Conservation (phyloP, 2,888 invertebrate genomes). For the Parapristionchus giblindavisi region DNA sequence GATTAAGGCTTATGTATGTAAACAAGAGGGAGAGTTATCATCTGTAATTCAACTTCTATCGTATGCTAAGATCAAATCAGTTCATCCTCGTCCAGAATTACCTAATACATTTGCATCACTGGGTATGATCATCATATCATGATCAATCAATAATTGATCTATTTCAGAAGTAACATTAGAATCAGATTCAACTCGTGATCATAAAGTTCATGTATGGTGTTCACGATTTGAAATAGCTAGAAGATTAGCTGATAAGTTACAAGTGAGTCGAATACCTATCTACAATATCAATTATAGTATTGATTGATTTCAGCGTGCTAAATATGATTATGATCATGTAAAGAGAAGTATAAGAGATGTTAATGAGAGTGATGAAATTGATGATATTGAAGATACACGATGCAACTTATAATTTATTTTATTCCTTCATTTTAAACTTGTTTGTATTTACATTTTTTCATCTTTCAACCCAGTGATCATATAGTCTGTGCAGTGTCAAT, state of each 20-base stretch:
- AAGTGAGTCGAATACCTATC: not conserved
- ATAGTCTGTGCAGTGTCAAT: no score
- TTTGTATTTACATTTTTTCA: no score
- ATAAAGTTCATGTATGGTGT: constrained; percentile 53
- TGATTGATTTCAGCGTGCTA: constrained; percentile 50
- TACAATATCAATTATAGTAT: not conserved
- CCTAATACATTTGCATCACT: constrained; percentile 50
- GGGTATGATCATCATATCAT: no score
- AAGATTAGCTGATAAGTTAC: constrained; percentile 59
- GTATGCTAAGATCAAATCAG: constrained; percentile 44
- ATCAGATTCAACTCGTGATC: constrained; percentile 44
- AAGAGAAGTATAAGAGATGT: constrained; percentile 59
- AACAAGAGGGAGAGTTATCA: constrained; percentile 29
- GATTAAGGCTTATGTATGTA: constrained; percentile 35
- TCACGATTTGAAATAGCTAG: constrained; percentile 52
- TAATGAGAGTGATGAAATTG: constrained; percentile 14
- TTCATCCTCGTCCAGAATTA: constrained; percentile 46
- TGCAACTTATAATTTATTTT: no score
- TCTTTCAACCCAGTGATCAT: no score
- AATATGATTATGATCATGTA: constrained; percentile 64
- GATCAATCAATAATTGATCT: no score
- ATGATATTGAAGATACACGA: constrained; percentile 40
- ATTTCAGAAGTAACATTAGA: constrained; percentile 52
- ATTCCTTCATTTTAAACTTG: no score
- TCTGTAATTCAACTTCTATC: constrained; percentile 33